Base-by-base conservation (phyloP, 2,888 invertebrate species). In the Scaptomyza reducta region DNA sequence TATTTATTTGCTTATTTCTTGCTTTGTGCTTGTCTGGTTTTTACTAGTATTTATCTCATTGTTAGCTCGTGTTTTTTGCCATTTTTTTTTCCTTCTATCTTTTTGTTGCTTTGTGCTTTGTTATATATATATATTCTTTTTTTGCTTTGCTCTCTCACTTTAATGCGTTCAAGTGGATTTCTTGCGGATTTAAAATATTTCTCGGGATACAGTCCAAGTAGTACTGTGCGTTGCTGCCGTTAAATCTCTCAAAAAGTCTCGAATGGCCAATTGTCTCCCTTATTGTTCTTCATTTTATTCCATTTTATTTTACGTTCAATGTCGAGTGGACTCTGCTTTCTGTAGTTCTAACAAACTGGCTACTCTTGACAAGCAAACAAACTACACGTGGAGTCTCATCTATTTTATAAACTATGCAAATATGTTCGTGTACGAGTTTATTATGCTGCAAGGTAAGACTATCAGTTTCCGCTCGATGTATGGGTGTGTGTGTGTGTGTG, bases 331-430 rank as follows among this genome's bases (percentile, higher is more conserved):
- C n/a, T 11, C 18, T n/a, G 7, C n/a, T n/a, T 35, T n/a, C 4
- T 35, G n/a, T n/a, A 7, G 0, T n/a, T 22, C 10, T 11, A 14
- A n/a, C 22, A 5, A 22, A 50, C n/a, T 33, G 10, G 6, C 46
- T 2, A 13, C 31, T 10, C n/a, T n/a, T 31, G 18, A 31, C 18
- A 33, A 9, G 38, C 7, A 18, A 3, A 18, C 6, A 6, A 18
- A 31, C 13, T 16, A 18, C 29, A 56, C 55, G 64, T 75, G 65
- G 42, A 46, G 67, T 57, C 57, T 50, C 65, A 65, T 60, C 72
- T 57, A 40, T 53, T 33, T 45, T 31, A 16, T 29, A 57, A 79
- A 79, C 79, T 79, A 75, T 75, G 72, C 66, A 75, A 79, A 79
- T 65, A 51, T 55, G 57, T 59, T 42, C 56, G 41, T 70, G 61